phyloP scores from a whole-genome alignment of 2,888 invertebrate species.

The Melikaiella ostensackeni region DNA sequence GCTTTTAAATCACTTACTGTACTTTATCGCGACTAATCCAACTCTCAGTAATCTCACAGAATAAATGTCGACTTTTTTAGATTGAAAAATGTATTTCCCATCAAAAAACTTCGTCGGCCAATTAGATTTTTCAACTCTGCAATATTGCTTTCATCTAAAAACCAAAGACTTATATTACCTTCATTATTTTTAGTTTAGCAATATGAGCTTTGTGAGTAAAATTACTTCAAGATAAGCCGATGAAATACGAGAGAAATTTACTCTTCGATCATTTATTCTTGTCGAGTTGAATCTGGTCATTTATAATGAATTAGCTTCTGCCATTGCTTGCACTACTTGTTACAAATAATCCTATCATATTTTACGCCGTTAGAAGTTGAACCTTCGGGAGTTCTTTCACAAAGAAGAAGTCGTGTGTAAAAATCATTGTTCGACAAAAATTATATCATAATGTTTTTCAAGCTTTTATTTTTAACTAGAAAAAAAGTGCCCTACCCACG shows the following conservation, averaged over 20 bases:
- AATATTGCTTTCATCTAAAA: background rate
- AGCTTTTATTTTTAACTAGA: background rate
- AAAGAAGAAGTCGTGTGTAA: background rate
- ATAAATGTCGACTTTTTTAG: background rate
- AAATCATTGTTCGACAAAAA: background rate
- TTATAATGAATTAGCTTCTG: slow-evolving; percentile 24
- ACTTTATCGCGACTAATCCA: background rate
- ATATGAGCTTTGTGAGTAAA: slow-evolving; percentile 1
- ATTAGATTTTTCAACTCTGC: slow-evolving; percentile 1
- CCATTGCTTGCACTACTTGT: background rate
- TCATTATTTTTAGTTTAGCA: background rate
- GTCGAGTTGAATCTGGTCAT: slow-evolving; percentile 16
- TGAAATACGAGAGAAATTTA: slow-evolving; percentile 26
- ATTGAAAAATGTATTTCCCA: background rate
- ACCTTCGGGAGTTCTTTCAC: background rate
- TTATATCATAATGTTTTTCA: background rate
- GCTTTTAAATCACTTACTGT: background rate
- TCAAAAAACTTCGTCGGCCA: background rate
- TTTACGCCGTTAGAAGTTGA: background rate
- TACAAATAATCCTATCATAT: slow-evolving; percentile 20
- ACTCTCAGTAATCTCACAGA: background rate
- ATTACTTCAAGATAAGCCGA: slow-evolving; percentile 20
- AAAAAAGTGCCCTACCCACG: no score
- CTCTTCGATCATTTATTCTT: slow-evolving; percentile 37
- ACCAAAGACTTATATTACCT: background rate